A percentile compares a stretch with the other conserved stretches of the same genome.
Conservation (phyloP, 1,140 invertebrate species). For the Pogonognathellus flavescens region DNA sequence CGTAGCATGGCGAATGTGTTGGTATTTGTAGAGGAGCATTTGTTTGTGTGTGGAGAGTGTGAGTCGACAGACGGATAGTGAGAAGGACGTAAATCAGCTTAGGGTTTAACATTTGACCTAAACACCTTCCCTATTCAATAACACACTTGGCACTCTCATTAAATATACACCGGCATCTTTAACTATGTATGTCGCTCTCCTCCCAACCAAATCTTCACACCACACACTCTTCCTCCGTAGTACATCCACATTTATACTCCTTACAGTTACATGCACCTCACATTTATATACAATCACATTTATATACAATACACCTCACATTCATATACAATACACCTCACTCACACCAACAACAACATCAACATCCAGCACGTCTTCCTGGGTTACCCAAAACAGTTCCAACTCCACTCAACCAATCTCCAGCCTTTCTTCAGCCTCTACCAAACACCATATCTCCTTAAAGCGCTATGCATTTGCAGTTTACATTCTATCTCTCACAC, state of each 20-base stretch:
- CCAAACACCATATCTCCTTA: background rate
- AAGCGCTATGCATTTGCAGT: background rate
- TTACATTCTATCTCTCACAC: background rate
- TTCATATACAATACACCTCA: no score
- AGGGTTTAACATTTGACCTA: slow-evolving; percentile 64
- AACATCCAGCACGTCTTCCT: slow-evolving; percentile 40
- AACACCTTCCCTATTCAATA: slow-evolving; percentile 65
- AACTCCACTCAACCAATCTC: slow-evolving; percentile 1
- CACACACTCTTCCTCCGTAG: slow-evolving; percentile 24
- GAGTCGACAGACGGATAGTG: slow-evolving; percentile 48
- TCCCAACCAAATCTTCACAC: slow-evolving; percentile 57
- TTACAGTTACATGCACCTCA: no score
- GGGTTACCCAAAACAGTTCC: slow-evolving; percentile 12
- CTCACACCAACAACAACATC: slow-evolving; percentile 29
- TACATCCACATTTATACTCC: no score
- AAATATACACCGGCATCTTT: slow-evolving; percentile 57
- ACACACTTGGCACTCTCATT: slow-evolving; percentile 63
- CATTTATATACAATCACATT: no score
- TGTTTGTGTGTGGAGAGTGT: background rate
- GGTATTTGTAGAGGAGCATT: no score
- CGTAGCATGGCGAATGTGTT: no score
- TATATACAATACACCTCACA: no score
- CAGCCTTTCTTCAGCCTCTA: no score
- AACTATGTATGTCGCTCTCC: slow-evolving; percentile 63
- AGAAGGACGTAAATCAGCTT: slow-evolving; percentile 64